Evolutionary conservation across 2,888 invertebrate genomes (phyloP), one percentile per base, ranked within the genome.

Genomic region (Exephanes ischioxanthus): DNA sequence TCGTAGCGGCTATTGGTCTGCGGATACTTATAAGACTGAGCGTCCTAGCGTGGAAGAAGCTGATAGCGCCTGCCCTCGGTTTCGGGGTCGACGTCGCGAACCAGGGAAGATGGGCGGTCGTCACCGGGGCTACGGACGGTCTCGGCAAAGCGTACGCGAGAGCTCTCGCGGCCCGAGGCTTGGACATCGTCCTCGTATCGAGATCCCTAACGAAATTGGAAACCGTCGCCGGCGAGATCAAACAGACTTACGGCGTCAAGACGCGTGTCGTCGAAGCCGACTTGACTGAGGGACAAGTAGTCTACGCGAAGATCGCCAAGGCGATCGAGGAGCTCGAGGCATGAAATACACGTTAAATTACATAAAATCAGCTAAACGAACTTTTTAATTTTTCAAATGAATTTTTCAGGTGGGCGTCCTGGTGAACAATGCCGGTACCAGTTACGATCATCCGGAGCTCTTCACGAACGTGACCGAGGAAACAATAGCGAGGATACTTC

Each of bases 101-200:
- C 0, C 94, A 94, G 68, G 94, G 94, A 37, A 92, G 86, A 88
- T 94, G 94, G 94, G 94, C 94, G 0, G 97, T 98, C 90, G 95
- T 98, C 16, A 98, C 98, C 19, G 98, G 98, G 14, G 96, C 97
- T 16, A 98, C 98, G 0, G 98, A 98, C 95, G 98, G 98, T 3
- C 96, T 98, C 86, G 98, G 98, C 87, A 98, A 97, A 94, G 97
- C 98, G 26, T 98, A 97, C 91, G 97, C 97, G 0, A 96, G 95
- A 93, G 95, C 96, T 92, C 94, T 98, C 88, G 98, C 98, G 0
- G 95, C 96, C 76, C 95, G 95, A 83, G 97, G 98, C 76, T 94
- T 98, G 87, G 96, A 97, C 92, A 95, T 98, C 58, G 95, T 98
- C 26, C 95, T 98, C 83, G 96, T 98, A 86, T 98, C 98, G 91